Conservation (phyloP, 2,888 invertebrate genomes). For the Cryptophagus acutangulus region DNA sequence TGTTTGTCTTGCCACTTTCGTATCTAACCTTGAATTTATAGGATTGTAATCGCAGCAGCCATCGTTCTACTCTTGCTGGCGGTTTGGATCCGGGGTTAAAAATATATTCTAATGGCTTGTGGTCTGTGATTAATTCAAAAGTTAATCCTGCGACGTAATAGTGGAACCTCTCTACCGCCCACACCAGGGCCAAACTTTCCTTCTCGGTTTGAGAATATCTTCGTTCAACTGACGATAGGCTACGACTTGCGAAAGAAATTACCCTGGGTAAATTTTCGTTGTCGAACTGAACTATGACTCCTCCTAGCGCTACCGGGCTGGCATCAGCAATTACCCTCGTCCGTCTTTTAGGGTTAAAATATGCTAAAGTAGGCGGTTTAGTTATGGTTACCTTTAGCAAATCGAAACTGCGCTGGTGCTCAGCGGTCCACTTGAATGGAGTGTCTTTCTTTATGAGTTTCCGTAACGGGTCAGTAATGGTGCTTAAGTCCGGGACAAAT, state of each 20-base stretch:
- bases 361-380: slow-evolving; percentile 10
- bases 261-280: slow-evolving; percentile 21
- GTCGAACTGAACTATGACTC: slow-evolving; percentile 28
- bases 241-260: slow-evolving; percentile 30
- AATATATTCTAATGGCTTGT: slow-evolving; percentile 39
- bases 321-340: neutral
- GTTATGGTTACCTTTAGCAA: neutral
- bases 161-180: slow-evolving; percentile 42
- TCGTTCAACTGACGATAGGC: slow-evolving; percentile 24
- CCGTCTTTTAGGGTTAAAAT: neutral
- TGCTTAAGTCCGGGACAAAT: neutral
- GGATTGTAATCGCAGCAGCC: slow-evolving; percentile 27
- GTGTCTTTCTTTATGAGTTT: neutral
- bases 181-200: slow-evolving; percentile 42
- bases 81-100: slow-evolving; percentile 30
- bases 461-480: neutral
- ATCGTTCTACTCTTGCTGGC: slow-evolving; percentile 26
- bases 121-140: slow-evolving; percentile 40
- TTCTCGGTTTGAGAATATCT: slow-evolving; percentile 40
- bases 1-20: slow-evolving; percentile 26
- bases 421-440: neutral
- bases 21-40: slow-evolving; percentile 25
- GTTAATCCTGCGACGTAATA: slow-evolving; percentile 42
- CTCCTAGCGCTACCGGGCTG: slow-evolving; percentile 33
- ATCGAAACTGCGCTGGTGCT: slow-evolving; percentile 3